Conservation (phyloP, 2,888 invertebrate species). For the Cryptocephalus moraei region DNA sequence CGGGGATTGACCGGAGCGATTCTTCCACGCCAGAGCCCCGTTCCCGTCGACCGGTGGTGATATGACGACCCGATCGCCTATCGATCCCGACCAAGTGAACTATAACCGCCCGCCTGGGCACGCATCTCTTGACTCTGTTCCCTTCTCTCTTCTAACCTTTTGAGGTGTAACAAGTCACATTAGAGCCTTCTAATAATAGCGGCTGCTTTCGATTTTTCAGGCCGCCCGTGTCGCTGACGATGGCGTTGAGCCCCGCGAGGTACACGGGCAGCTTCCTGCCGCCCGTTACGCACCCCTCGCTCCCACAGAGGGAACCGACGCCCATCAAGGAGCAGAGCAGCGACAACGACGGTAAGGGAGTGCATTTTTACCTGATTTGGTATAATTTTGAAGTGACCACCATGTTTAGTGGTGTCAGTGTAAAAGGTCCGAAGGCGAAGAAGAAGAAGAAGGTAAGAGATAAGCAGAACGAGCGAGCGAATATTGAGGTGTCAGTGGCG, state of each 20-base stretch:
- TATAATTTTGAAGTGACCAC: no score
- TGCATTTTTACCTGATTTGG: neutral
- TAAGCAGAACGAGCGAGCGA: no score
- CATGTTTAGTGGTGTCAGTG: no score
- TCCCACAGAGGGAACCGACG: slow-evolving; percentile 39
- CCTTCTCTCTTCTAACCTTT: slow-evolving; percentile 12
- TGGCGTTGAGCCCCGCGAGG: slow-evolving; percentile 55
- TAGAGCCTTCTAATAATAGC: slow-evolving; percentile 3
- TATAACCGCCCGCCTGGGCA: slow-evolving; percentile 13
- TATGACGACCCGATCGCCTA: slow-evolving; percentile 3
- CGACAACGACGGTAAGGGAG: slow-evolving; percentile 53
- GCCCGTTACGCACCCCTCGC: slow-evolving; percentile 38
- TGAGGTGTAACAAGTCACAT: slow-evolving; percentile 12
- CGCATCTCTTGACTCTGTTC: no score
- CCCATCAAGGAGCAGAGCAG: slow-evolving; percentile 43
- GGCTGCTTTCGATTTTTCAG: slow-evolving; percentile 40
- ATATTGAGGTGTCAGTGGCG: no score
- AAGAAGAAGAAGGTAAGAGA: no score
- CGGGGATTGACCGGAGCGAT: no score
- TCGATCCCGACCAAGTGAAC: slow-evolving; percentile 10
- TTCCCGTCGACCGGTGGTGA: no score
- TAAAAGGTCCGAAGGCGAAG: no score
- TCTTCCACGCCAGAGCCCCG: no score
- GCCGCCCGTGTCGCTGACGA: slow-evolving; percentile 65
- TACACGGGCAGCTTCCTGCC: slow-evolving; percentile 53